Base-by-base conservation (phyloP, 1,140 invertebrate species). In the Drosophila takahashii region DNA sequence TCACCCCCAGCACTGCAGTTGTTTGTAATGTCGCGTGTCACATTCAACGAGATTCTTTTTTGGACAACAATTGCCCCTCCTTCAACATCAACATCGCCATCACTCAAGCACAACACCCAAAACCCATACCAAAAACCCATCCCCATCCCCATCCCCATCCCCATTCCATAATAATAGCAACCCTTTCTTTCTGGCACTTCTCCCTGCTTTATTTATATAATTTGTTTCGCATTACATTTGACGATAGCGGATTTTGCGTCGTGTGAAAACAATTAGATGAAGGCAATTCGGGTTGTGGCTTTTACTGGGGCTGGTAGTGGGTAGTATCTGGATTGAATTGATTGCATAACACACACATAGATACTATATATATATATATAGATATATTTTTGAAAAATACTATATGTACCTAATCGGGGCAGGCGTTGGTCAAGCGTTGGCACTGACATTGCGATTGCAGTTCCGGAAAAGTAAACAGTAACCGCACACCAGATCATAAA, bases 181-280 rank as follows among this genome's bases (percentile, higher is more conserved):
- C 52, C 59, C 53, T 26, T 29, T 0, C 53, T 26, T 29, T 0
- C 22, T 27, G 10, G 4, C 57, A 16, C 32, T 3, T 57, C n/a
- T 26, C 11, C 7, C 11, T 15, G 26, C 29, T 44, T 42, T 57
- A 74, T 71, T 74, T 78, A 77, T 76, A 86, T 79, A 79, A 87
- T 86, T 79, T 79, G 70, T 59, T 58, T 57, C 59, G 70, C 61
- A 78, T 78, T 86, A 89, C 77, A 79, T 79, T 79, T 89, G 71
- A 89, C 81, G 81, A 79, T 87, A 73, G 76, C 52, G 73, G 81
- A 66, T 87, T 81, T 83, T 71, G 64, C 42, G 41, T 54, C 56
- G 84, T 87, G 84, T 87, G 83, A 87, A 83, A 83, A 79, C 84
- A 87, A 87, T 87, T 87, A 89, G 75, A 86, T 79, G 77, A 39